These are phyloP conservation scores for Oryzias woworae DNA, from an alignment of 2,113 vertebrate genomes.

Conservation along the genomic window DNA sequence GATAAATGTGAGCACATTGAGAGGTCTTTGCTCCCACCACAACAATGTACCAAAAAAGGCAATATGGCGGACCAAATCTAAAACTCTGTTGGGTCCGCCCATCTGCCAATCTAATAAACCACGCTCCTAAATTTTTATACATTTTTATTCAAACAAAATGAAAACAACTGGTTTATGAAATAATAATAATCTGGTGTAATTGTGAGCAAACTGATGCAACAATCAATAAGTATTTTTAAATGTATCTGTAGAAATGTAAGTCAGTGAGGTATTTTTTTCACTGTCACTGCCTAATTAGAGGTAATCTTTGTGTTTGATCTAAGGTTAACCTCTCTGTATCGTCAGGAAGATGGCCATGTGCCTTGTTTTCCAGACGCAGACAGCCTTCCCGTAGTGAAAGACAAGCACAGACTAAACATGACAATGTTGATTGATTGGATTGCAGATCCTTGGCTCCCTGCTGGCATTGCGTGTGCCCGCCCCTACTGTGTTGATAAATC, in stretches of 20 bases:
- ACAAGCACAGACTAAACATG: slow-evolving; percentile 54
- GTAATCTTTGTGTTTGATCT: slow-evolving; percentile 22
- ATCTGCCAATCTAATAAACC: too few species aligned
- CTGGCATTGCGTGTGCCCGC: slow-evolving; percentile 11
- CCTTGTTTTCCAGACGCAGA: slow-evolving; percentile 14
- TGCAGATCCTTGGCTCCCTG: slow-evolving; percentile 36
- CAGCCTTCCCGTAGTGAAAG: slow-evolving; percentile 37
- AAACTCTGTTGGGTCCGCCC: too few species aligned
- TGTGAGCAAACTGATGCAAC: background rate
- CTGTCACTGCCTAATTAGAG: slow-evolving; percentile 1
- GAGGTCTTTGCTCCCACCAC: too few species aligned
- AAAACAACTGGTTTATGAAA: too few species aligned
- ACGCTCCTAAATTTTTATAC: too few species aligned
- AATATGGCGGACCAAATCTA: too few species aligned
- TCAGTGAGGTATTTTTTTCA: background rate
- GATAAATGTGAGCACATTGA: too few species aligned
- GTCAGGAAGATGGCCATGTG: background rate
- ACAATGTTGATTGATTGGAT: slow-evolving; percentile 56
- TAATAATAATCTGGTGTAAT: background rate
- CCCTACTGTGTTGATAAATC: slow-evolving; percentile 10
- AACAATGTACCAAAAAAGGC: too few species aligned
- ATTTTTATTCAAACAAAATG: too few species aligned
- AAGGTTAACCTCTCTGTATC: slow-evolving; percentile 6
- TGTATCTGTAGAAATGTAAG: slow-evolving; percentile 30
- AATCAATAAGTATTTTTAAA: background rate